phyloP scores from a whole-genome alignment of 2,113 vertebrate genomes.

The Equus quagga region DNA sequence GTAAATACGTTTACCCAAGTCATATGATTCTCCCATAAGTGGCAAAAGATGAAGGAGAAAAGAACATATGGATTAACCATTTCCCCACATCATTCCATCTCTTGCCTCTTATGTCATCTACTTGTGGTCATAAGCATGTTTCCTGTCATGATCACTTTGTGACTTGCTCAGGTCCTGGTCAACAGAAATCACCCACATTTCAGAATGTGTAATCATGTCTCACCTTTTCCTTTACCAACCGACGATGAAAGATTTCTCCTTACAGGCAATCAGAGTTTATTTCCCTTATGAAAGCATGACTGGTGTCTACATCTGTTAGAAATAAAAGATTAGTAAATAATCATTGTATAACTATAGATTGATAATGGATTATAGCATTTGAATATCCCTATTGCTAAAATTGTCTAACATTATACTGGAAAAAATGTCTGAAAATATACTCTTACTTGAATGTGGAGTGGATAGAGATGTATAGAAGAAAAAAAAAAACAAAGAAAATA shows the following conservation, averaged over 20 bases:
- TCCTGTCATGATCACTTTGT: neutral
- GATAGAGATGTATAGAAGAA: neutral
- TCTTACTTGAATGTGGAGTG: neutral
- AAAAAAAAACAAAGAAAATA: neutral
- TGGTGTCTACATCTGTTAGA: neutral
- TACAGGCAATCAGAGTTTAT: neutral
- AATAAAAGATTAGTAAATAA: neutral
- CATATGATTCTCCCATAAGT: neutral
- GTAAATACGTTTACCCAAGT: neutral
- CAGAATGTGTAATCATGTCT: neutral
- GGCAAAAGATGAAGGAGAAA: neutral
- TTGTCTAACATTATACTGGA: neutral
- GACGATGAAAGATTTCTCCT: neutral
- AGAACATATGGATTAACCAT: neutral
- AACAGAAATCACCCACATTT: neutral
- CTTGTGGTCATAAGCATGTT: neutral
- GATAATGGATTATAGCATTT: neutral
- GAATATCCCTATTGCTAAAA: neutral
- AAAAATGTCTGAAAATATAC: neutral
- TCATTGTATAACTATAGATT: neutral
- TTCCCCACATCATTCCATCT: neutral
- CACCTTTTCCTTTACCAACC: neutral
- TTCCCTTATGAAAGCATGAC: neutral
- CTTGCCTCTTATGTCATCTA: neutral
- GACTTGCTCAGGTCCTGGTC: neutral